phyloP scores from a whole-genome alignment of 2,797 vertebrate species.

The Phataginus tricuspis region DNA sequence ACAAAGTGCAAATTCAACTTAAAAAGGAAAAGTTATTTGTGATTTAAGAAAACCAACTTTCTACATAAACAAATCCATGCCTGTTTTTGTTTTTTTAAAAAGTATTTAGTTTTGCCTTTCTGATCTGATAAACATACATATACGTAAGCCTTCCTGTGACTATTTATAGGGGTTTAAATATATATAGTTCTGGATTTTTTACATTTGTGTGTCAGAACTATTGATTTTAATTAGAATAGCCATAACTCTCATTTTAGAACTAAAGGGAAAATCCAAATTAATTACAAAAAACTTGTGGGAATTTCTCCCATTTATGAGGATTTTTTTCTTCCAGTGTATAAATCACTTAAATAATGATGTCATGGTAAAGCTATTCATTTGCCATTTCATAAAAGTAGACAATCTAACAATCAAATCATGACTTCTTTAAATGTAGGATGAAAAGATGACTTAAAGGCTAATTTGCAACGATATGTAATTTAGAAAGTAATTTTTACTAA shows the following conservation, averaged over 20 bases:
- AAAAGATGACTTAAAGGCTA: neutral
- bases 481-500: conserved; percentile 3
- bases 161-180: neutral
- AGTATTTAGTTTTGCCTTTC: neutral
- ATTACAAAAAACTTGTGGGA: neutral
- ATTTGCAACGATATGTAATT: neutral
- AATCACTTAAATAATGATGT: neutral
- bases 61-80: neutral
- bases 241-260: neutral
- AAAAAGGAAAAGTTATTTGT: neutral
- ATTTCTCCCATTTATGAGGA: neutral
- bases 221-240: neutral
- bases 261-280: neutral
- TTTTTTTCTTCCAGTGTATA: neutral
- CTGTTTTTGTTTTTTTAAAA: neutral
- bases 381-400: neutral
- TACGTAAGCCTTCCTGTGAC: neutral
- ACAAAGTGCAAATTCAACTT: neutral
- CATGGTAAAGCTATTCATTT: neutral
- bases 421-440: neutral
- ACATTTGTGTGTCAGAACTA: neutral
- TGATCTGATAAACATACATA: neutral
- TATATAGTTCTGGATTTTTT: neutral
- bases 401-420: neutral
- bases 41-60: neutral